These are phyloP conservation scores for Gymnosoma rotundatum DNA, from an alignment of 2,888 invertebrate genomes.

Conservation along the genomic window DNA sequence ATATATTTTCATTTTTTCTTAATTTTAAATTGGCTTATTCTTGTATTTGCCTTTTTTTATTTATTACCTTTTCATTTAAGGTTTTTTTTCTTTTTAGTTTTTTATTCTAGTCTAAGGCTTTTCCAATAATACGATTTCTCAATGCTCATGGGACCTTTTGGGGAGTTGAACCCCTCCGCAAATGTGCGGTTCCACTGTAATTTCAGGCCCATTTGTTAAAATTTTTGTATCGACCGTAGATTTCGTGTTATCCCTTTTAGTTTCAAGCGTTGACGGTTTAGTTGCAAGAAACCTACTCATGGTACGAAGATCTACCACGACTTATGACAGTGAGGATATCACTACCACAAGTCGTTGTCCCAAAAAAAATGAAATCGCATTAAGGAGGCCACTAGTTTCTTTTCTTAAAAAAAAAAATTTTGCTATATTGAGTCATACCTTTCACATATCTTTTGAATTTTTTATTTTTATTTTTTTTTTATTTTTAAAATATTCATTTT, in stretches of 20 bases:
- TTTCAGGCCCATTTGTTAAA: neutral
- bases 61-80: no score
- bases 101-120: no score
- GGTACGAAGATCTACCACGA: conserved; percentile 20
- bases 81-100: no score
- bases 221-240: conserved; percentile 1
- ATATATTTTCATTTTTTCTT: neutral
- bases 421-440: no score
- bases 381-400: neutral
- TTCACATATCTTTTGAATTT: no score
- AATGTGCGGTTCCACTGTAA: conserved; percentile 6
- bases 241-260: conserved; percentile 10
- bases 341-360: neutral
- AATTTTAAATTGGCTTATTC: neutral
- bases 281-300: conserved; percentile 1
- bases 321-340: conserved; percentile 10
- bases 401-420: no score
- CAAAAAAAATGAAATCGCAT: conserved; percentile 8
- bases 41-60: no score
- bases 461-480: no score
- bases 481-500: no score
- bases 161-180: conserved; percentile 8
- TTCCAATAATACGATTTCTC: conserved; percentile 1
- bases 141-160: conserved; percentile 10
- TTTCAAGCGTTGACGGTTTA: conserved; percentile 1